Evolutionary conservation across 2,797 vertebrate species (phyloP).

Genomic region (Catamblyrhynchus diadema): DNA sequence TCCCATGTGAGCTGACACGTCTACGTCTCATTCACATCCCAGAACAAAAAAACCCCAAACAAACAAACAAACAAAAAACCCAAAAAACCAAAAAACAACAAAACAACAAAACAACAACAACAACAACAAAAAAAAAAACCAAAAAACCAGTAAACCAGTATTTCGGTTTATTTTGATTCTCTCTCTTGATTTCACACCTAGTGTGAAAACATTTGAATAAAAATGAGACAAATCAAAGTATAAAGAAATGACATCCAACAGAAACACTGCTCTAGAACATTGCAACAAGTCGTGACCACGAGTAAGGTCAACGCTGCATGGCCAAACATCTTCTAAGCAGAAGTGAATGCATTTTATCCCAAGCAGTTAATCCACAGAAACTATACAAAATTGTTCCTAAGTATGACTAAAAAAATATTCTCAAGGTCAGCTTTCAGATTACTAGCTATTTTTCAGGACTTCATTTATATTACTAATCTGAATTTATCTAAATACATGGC

Average conservation of each 20-base stretch:
- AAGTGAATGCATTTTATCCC: background rate
- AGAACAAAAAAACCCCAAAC: background rate
- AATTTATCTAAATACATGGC: background rate
- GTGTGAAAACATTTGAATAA: background rate
- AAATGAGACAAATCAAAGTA: background rate
- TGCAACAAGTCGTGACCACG: fast-evolving
- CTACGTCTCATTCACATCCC: background rate
- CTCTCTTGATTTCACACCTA: background rate
- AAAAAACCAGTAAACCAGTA: background rate
- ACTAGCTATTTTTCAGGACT: background rate
- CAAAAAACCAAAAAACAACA: too few relatives aligned
- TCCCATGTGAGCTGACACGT: background rate
- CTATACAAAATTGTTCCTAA: background rate
- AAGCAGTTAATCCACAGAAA: background rate
- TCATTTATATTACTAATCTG: background rate
- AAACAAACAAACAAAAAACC: too few relatives aligned
- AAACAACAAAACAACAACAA: too few relatives aligned
- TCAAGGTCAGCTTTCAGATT: background rate
- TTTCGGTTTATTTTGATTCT: background rate
- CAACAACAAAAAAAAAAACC: too few relatives aligned
- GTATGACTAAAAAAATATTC: background rate
- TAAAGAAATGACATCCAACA: background rate
- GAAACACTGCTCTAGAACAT: background rate
- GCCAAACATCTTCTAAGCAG: background rate
- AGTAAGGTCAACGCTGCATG: background rate